A percentile compares a stretch with the other conserved stretches of the same genome.
Evolutionary conservation across 2,797 vertebrate genomes (phyloP).

Genomic region (Lepilemur septentrionalis): DNA sequence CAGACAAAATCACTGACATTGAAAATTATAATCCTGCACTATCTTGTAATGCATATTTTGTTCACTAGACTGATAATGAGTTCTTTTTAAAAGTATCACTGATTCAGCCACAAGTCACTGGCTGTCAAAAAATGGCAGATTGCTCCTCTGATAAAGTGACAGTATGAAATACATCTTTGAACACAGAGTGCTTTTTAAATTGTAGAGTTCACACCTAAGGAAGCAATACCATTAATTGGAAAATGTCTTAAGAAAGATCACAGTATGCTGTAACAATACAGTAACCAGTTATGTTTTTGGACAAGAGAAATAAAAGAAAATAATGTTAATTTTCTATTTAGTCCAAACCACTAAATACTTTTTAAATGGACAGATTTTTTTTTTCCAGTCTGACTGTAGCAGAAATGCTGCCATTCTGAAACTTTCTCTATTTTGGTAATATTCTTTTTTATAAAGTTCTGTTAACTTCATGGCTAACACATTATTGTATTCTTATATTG

Average conservation of each 20-base stretch:
- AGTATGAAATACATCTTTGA: slow-evolving; percentile 3
- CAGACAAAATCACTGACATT: slow-evolving; percentile 23
- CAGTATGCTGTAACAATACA: not conserved
- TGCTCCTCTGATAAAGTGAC: slow-evolving; percentile 38
- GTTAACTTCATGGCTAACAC: not conserved
- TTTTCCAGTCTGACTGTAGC: not conserved
- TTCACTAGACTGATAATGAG: slow-evolving; percentile 27
- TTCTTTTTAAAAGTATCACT: slow-evolving; percentile 58
- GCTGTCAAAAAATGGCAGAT: slow-evolving; percentile 48
- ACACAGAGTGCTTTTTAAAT: not conserved
- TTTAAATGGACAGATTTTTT: not conserved
- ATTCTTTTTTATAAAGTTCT: not conserved
- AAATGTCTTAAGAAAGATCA: slow-evolving; percentile 12
- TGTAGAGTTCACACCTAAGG: slow-evolving; percentile 28
- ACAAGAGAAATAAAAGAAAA: slow-evolving; percentile 27
- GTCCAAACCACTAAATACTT: not conserved
- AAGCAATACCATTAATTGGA: slow-evolving; percentile 45
- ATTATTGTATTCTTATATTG: not conserved
- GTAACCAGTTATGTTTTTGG: not conserved
- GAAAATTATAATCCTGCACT: not conserved
- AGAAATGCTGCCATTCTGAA: not conserved
- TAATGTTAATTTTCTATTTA: not conserved
- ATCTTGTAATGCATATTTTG: slow-evolving; percentile 38
- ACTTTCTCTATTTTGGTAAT: not conserved
- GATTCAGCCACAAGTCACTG: slow-evolving; percentile 40